Evolutionary conservation across 2,113 vertebrate species (phyloP).

Genomic region (Pituophis catenifer): DNA sequence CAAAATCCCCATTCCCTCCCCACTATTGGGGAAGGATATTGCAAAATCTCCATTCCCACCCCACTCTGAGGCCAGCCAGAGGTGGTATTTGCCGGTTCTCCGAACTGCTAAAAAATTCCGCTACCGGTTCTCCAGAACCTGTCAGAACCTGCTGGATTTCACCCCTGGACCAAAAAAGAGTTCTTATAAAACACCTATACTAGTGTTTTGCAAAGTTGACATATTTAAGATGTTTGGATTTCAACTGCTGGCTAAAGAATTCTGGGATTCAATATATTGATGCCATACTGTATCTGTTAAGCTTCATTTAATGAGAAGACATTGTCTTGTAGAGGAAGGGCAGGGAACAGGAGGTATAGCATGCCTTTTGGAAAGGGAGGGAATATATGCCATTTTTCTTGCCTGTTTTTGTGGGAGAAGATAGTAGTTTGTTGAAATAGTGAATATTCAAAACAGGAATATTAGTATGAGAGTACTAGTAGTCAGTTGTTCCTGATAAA

Average conservation of each 20-base stretch:
- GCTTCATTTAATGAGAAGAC: not conserved
- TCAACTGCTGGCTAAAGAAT: not conserved
- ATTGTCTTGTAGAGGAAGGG: not conserved
- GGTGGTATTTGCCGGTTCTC: too few species aligned
- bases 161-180: not conserved
- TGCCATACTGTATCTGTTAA: not conserved
- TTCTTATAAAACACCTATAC: not conserved
- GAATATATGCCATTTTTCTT: slow-evolving; percentile 8
- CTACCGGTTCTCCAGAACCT: too few species aligned
- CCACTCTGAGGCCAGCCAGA: too few species aligned
- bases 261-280: not conserved
- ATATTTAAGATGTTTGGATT: not conserved
- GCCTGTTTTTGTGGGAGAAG: slow-evolving; percentile 49
- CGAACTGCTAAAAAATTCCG: too few species aligned
- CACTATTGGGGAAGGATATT: too few species aligned
- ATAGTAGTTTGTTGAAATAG: slow-evolving; percentile 59
- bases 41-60: too few species aligned
- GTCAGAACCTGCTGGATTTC: too few species aligned
- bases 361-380: not conserved
- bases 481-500: slow-evolving; percentile 61
- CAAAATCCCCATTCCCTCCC: too few species aligned
- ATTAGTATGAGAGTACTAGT: slow-evolving; percentile 53
- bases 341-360: not conserved
- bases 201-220: not conserved
- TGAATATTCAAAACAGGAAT: slow-evolving; percentile 63